Percentiles rank a stretch among this genome's conserved stretches.
phyloP scores from a whole-genome alignment of 2,113 vertebrate genomes.

The Pterophyllum scalare region DNA sequence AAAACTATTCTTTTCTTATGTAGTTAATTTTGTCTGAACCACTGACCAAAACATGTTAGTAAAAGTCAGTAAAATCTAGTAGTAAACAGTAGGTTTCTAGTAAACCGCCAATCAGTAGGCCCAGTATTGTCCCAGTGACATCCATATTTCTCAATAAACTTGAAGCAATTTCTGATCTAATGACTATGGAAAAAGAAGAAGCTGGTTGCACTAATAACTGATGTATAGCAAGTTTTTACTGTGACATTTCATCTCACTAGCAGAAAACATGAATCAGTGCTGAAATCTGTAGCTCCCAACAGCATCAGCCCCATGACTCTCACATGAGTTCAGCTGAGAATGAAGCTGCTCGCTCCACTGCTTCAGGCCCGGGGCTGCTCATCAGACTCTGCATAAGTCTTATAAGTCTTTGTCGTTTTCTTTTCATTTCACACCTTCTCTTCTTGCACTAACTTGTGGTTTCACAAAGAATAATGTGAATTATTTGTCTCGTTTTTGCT shows the following conservation, averaged over 20 bases:
- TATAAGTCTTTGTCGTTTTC: slow-evolving; percentile 18
- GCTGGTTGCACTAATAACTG: too few species aligned
- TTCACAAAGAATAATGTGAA: neutral
- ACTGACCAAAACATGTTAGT: neutral
- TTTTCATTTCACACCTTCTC: neutral
- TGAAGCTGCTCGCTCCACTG: neutral
- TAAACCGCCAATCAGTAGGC: neutral
- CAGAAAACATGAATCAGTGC: neutral
- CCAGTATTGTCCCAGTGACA: neutral
- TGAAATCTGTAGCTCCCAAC: slow-evolving; percentile 1
- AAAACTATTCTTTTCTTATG: neutral
- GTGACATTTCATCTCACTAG: neutral
- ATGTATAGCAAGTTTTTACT: neutral
- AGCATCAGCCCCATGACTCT: slow-evolving; percentile 52
- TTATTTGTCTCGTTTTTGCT: neutral
- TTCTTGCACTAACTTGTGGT: neutral
- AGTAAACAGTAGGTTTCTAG: neutral
- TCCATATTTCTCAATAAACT: too few species aligned
- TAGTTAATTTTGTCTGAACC: neutral
- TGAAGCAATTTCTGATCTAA: too few species aligned
- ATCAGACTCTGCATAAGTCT: neutral
- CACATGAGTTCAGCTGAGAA: slow-evolving; percentile 49
- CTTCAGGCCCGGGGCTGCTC: slow-evolving; percentile 4
- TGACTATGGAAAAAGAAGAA: too few species aligned
- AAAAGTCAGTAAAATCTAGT: neutral